phyloP scores from a whole-genome alignment of 2,113 vertebrate species.

The Dromiciops gliroides region DNA sequence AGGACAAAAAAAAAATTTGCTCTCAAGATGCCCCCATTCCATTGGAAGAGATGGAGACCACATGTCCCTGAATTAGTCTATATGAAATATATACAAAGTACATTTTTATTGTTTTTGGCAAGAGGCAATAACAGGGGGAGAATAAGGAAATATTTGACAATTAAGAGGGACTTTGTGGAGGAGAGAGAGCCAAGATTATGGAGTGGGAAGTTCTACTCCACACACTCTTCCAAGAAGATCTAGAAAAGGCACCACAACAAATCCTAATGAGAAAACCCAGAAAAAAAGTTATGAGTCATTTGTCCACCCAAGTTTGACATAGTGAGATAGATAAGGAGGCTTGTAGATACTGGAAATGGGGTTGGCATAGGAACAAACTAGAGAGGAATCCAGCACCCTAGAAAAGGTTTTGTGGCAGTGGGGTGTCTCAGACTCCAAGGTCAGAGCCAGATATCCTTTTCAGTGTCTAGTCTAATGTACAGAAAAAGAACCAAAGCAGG shows the following conservation, averaged over 20 bases:
- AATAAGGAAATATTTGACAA: neutral
- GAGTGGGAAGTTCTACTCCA: neutral
- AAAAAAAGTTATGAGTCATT: too few relatives aligned
- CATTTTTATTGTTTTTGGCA: neutral
- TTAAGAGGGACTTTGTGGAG: neutral
- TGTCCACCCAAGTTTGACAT: too few relatives aligned
- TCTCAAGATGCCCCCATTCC: neutral
- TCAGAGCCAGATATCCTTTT: too few relatives aligned
- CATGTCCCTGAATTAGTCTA: neutral
- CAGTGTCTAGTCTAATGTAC: too few relatives aligned
- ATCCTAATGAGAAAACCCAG: too few relatives aligned
- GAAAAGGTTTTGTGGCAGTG: too few relatives aligned
- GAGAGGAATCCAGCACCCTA: too few relatives aligned
- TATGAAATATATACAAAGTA: neutral
- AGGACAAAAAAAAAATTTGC: neutral
- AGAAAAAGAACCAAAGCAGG: too few relatives aligned
- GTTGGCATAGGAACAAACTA: too few relatives aligned
- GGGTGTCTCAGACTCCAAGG: too few relatives aligned
- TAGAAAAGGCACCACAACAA: neutral
- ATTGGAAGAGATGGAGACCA: neutral
- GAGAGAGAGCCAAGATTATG: neutral
- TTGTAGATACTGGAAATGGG: too few relatives aligned
- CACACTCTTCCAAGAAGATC: neutral
- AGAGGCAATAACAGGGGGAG: neutral
- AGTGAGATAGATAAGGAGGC: too few relatives aligned